Conservation (phyloP, 2,888 invertebrate species). For the Liopterus haemorrhoidalis region DNA sequence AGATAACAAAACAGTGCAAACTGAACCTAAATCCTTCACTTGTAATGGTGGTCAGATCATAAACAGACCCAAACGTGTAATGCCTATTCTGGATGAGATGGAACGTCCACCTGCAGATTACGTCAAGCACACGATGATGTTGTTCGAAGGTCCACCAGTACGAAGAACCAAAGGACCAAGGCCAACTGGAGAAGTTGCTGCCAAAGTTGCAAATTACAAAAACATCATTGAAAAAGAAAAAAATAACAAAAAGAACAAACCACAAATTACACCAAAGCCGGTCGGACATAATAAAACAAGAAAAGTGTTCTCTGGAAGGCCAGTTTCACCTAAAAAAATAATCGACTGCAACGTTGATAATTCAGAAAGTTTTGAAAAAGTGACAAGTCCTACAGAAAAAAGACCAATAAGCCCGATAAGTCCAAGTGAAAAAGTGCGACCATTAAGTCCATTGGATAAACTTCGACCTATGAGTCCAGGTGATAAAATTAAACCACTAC, state of each 20-base stretch:
- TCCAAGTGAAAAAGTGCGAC: neutral
- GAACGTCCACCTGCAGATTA: slow-evolving; percentile 86
- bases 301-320: slow-evolving; percentile 5
- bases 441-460: neutral
- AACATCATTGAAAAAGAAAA: slow-evolving; percentile 56
- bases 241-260: slow-evolving; percentile 39
- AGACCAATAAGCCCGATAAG: slow-evolving; percentile 4
- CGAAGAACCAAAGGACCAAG: slow-evolving; percentile 49
- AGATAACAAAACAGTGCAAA: slow-evolving; percentile 26
- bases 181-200: slow-evolving; percentile 58
- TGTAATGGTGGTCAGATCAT: slow-evolving; percentile 37
- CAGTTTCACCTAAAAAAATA: slow-evolving; percentile 6
- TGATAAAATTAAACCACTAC: slow-evolving; percentile 16
- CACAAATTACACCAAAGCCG: slow-evolving; percentile 46
- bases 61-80: slow-evolving; percentile 56
- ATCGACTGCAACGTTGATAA: neutral
- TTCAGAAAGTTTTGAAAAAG: slow-evolving; percentile 36
- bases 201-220: slow-evolving; percentile 59
- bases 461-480: slow-evolving; percentile 10
- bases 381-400: slow-evolving; percentile 9
- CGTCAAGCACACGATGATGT: slow-evolving; percentile 76
- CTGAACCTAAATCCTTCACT: slow-evolving; percentile 27
- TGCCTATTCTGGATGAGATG: slow-evolving; percentile 61
- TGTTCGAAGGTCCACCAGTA: slow-evolving; percentile 69
- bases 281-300: too few relatives aligned